Evolutionary conservation across 2,888 invertebrate species (phyloP).

Genomic region (Loripinus fragilis): DNA sequence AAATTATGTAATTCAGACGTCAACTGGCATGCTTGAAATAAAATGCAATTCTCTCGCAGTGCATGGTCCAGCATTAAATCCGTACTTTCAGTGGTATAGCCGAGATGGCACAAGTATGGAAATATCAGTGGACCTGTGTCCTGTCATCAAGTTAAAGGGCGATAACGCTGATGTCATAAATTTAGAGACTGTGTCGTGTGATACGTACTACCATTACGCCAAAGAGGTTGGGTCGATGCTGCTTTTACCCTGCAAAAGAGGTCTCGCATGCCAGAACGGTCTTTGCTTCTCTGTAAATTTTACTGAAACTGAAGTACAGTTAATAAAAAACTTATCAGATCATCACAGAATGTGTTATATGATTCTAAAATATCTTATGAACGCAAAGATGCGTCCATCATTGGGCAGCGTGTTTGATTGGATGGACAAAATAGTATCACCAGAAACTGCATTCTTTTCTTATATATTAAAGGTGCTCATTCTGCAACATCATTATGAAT

Average conservation of each 20-base stretch:
- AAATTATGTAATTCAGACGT: background rate
- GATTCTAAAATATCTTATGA: background rate
- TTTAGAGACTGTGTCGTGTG: background rate
- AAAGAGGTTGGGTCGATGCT: background rate
- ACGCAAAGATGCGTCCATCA: background rate
- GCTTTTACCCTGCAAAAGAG: background rate
- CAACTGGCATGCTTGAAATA: background rate
- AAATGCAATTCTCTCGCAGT: background rate
- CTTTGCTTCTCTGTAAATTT: slow-evolving; percentile 2
- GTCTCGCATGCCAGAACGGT: background rate
- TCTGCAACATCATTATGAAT: background rate
- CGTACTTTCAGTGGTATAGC: background rate
- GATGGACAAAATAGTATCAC: background rate
- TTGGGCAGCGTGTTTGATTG: background rate
- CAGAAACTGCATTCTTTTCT: background rate
- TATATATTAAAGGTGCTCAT: background rate
- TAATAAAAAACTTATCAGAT: background rate
- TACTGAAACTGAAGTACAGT: background rate
- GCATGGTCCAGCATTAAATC: slow-evolving; percentile 3
- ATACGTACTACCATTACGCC: background rate
- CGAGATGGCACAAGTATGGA: background rate
- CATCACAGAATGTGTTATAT: slow-evolving; percentile 7
- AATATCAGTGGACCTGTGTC: slow-evolving; percentile 2
- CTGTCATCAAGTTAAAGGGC: background rate
- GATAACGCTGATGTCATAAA: background rate